Percentiles rank a stretch among this genome's conserved stretches.
phyloP scores from a whole-genome alignment of 2,797 vertebrate species.

The Nannoperca australis region DNA sequence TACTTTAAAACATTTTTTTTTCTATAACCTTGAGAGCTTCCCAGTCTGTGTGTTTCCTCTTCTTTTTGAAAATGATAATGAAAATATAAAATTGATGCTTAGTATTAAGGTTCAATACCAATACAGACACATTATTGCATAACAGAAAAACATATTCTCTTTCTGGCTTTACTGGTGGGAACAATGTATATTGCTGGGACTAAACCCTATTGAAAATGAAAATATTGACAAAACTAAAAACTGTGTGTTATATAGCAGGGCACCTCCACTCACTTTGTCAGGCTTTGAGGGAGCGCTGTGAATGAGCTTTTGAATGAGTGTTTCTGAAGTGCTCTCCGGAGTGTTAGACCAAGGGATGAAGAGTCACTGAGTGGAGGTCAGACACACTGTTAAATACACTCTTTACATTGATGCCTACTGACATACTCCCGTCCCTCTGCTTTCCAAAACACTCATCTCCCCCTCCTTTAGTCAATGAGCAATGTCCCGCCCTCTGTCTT shows the following conservation, averaged over 20 bases:
- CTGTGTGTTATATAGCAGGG: background rate
- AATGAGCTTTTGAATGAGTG: slow-evolving; percentile 32
- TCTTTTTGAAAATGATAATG: background rate
- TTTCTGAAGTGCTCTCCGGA: slow-evolving; percentile 52
- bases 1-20: no score
- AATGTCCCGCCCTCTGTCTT: slow-evolving; percentile 31
- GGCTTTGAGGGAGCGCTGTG: slow-evolving; percentile 17
- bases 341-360: slow-evolving; percentile 35
- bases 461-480: slow-evolving; percentile 40
- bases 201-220: background rate
- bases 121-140: background rate
- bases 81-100: background rate
- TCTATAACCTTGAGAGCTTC: background rate
- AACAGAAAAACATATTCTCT: background rate
- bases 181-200: background rate
- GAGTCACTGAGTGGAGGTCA: slow-evolving; percentile 56
- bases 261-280: background rate
- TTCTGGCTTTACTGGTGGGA: background rate
- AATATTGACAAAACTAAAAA: background rate
- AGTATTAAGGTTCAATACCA: background rate
- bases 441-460: slow-evolving; percentile 22
- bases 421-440: slow-evolving; percentile 16
- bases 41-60: no score
- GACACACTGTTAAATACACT: slow-evolving; percentile 42
- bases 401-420: slow-evolving; percentile 27